Conservation (phyloP, 2,888 invertebrate species). For the Mystacides longicornis region DNA sequence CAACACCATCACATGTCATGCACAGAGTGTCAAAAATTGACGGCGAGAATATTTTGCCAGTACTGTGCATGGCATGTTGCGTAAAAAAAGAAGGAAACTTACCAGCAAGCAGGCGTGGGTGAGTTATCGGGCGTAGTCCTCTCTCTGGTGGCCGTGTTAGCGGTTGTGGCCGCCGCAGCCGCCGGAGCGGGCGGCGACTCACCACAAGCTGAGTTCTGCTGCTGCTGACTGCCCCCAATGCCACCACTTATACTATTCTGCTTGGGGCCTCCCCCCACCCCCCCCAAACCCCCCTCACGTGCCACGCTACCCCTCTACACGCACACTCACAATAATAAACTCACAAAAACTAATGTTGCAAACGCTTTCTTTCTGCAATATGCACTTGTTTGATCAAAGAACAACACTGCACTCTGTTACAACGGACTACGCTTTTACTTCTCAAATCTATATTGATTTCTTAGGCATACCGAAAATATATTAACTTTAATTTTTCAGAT, state of each 20-base stretch:
- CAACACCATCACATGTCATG: no score
- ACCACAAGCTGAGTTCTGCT: constrained; percentile 11
- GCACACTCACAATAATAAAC: background rate
- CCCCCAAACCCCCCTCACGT: constrained; percentile 28
- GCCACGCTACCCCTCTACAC: constrained; percentile 8
- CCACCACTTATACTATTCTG: background rate
- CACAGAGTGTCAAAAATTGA: no score
- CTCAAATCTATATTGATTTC: no score
- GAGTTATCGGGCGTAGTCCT: constrained; percentile 23
- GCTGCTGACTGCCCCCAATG: constrained; percentile 24
- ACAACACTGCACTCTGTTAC: no score
- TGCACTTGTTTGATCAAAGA: no score
- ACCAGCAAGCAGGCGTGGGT: constrained; percentile 25
- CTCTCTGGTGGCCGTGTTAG: constrained; percentile 26
- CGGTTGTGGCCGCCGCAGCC: constrained; percentile 25
- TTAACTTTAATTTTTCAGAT: no score
- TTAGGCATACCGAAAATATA: no score
- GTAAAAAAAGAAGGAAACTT: constrained; percentile 12
- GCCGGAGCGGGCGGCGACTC: constrained; percentile 28
- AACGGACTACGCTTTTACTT: no score
- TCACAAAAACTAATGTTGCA: background rate
- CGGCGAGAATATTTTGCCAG: no score
- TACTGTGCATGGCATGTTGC: no score
- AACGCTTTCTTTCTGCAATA: background rate
- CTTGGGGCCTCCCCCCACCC: constrained; percentile 26